phyloP scores from a whole-genome alignment of 1,140 invertebrate genomes.

The Trissolcus basalis region DNA sequence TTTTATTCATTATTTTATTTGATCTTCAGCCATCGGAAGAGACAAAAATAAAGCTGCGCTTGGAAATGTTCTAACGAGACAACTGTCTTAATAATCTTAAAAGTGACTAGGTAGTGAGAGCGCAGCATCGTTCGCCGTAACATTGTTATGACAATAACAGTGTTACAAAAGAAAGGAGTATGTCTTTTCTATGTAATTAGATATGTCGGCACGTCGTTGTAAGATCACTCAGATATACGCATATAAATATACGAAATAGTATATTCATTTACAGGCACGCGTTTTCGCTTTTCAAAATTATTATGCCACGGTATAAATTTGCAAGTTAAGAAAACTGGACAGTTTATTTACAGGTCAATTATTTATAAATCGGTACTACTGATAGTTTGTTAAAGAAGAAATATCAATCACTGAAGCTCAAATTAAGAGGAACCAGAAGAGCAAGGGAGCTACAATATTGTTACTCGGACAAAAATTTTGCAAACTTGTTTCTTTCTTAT shows the following conservation, averaged over 20 bases:
- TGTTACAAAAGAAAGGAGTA: constrained; percentile 60
- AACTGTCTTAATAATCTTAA: constrained; percentile 66
- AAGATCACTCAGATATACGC: constrained; percentile 27
- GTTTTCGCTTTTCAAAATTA: constrained; percentile 37
- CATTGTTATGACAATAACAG: constrained; percentile 54
- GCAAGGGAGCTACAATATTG: too few relatives aligned
- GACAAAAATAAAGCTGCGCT: constrained; percentile 66
- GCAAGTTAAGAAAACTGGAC: constrained; percentile 57
- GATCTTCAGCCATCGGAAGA: constrained; percentile 66
- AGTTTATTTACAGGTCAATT: constrained; percentile 64
- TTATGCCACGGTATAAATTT: constrained; percentile 53
- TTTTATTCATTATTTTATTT: constrained; percentile 72
- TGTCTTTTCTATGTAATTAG: constrained; percentile 55
- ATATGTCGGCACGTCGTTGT: constrained; percentile 69
- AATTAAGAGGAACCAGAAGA: constrained; percentile 58
- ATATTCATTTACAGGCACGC: constrained; percentile 24
- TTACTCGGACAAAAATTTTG: too few relatives aligned
- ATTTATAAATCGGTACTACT: constrained; percentile 30
- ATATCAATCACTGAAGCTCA: constrained; percentile 53
- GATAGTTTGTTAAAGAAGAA: constrained; percentile 35
- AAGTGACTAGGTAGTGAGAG: constrained; percentile 73
- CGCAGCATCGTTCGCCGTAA: constrained; percentile 63
- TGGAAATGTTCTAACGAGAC: constrained; percentile 61
- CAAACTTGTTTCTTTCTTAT: too few relatives aligned
- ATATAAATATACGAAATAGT: constrained; percentile 22